Evolutionary conservation across 1,140 invertebrate species (phyloP).

Genomic region (Chionoecetes opilio): DNA sequence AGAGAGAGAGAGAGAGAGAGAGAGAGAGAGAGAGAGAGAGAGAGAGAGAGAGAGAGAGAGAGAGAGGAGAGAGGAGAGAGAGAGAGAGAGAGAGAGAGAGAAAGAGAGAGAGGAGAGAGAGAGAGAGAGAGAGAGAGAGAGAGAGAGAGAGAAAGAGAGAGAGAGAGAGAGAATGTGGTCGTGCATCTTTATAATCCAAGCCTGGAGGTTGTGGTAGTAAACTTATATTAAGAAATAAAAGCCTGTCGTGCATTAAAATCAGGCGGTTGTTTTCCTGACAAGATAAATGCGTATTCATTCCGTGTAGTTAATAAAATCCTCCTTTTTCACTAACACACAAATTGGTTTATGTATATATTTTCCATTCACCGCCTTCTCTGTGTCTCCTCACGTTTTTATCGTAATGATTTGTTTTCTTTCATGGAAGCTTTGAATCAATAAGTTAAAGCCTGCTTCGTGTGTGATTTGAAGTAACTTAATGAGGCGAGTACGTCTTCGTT

Average conservation of each 20-base stretch:
- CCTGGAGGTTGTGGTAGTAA: neutral
- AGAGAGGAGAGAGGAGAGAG: neutral
- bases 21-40: slow-evolving; percentile 25
- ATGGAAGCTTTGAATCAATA: too few relatives aligned
- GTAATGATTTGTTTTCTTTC: neutral
- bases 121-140: slow-evolving; percentile 14
- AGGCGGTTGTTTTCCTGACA: neutral
- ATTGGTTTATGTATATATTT: slow-evolving; percentile 5
- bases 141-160: too few relatives aligned
- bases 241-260: neutral
- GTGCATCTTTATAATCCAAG: too few relatives aligned
- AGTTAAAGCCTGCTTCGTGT: too few relatives aligned
- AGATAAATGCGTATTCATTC: slow-evolving; percentile 10
- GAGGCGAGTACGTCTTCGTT: too few relatives aligned
- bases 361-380: neutral
- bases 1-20: too few relatives aligned
- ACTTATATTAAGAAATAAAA: neutral
- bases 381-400: neutral
- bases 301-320: slow-evolving; percentile 20
- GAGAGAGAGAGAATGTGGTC: neutral
- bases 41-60: slow-evolving; percentile 14
- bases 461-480: too few relatives aligned
- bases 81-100: neutral
- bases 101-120: slow-evolving; percentile 18
- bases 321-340: neutral